Conservation (phyloP, 2,113 vertebrate genomes). For the Caretta caretta region DNA sequence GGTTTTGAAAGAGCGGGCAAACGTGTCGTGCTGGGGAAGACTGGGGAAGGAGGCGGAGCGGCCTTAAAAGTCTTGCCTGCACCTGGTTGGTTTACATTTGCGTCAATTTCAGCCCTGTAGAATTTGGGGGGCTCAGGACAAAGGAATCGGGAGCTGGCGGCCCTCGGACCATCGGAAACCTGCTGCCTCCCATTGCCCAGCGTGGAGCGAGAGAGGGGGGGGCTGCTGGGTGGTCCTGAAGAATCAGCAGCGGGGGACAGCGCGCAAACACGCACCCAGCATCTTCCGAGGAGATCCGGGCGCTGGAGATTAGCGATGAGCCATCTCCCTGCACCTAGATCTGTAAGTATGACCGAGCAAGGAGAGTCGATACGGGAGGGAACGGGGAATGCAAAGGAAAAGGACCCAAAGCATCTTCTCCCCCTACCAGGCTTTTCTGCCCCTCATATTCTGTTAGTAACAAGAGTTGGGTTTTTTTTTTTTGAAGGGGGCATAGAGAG, state of each 20-base stretch:
- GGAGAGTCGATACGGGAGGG: not conserved
- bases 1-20: not conserved
- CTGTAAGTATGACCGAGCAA: slow-evolving; percentile 4
- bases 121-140: slow-evolving; percentile 51
- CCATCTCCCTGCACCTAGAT: not conserved
- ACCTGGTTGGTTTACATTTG: slow-evolving; percentile 81
- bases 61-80: slow-evolving; percentile 80
- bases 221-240: not conserved
- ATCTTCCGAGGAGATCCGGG: not conserved
- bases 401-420: not conserved
- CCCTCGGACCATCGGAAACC: not conserved
- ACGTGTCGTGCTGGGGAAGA: no score
- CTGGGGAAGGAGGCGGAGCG: slow-evolving; percentile 5
- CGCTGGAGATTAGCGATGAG: not conserved
- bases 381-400: not conserved
- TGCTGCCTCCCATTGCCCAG: not conserved
- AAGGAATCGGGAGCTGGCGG: not conserved
- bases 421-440: not conserved
- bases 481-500: not conserved
- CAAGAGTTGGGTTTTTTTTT: not conserved
- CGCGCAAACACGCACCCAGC: not conserved
- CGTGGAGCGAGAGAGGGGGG: not conserved
- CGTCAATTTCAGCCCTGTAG: slow-evolving; percentile 79
- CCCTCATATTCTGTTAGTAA: not conserved
- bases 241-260: not conserved